Evolutionary conservation across 1,140 invertebrate species (phyloP), one percentile per base, ranked within the genome.

Genomic region (Bombus superbus): DNA sequence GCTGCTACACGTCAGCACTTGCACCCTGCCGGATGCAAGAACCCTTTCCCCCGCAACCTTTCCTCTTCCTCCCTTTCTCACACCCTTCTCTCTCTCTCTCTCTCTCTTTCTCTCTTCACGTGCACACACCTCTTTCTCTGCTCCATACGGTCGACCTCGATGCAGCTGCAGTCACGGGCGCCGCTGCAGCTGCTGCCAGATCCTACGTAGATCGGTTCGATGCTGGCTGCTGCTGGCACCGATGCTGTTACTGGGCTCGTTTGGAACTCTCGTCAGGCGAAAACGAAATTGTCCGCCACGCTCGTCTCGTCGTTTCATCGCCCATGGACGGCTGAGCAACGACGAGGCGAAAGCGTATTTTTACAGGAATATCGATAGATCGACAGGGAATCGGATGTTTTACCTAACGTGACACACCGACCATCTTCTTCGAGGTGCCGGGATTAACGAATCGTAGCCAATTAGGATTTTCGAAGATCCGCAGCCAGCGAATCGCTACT

Each of bases 241-340:
- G 86, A 75, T 86, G 66, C 83, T 78, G 75, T 74, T 85, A 73
- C 86, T 68, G 40, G 81, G 74, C 85, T 86, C 89, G 90, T 91
- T 91, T 91, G 75, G 81, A 89, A 91, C 89, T 91, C 90, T 91
- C 90, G 89, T 91, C 90, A 91, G 80, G 87, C 87, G 87, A 88
- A 77, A 88, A 89, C 89, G 85, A 91, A 91, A 91, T 91, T 91
- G 90, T 91, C 85, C 88, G 82, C 59, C 79, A n/a, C 71, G 59
- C 81, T 89, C 69, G 71, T 85, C 86, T 87, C 89, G 81, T 76
- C 86, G 57, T 90, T 90, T 90, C 90, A 90, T 90, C 89, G 71
- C 64, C 77, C n/a, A 74, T 76, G 82, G 59, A 72, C 72, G 83
- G 66, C 66, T 28, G 59, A 57, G 68, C 78, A 59, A 25, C 69